These are phyloP conservation scores for Cheilosia grossa DNA, from an alignment of 2,888 invertebrate genomes.

Conservation along the genomic window DNA sequence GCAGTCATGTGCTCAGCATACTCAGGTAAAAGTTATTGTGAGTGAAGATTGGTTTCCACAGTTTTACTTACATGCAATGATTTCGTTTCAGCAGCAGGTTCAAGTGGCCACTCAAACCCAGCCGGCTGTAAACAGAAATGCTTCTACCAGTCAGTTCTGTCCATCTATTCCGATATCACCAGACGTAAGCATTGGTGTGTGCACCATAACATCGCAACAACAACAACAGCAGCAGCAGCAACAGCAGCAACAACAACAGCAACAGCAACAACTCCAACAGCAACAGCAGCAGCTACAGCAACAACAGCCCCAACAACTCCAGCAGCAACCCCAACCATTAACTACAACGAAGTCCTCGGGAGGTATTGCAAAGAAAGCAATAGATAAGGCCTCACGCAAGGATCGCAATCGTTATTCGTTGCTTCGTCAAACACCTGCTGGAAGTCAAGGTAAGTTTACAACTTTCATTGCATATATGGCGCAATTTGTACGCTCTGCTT, in stretches of 20 bases:
- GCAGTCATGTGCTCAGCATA: constrained; percentile 75
- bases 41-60: too few species aligned
- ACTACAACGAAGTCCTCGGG: constrained; percentile 79
- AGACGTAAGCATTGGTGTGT: constrained; percentile 77
- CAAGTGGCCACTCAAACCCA: constrained; percentile 87
- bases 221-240: constrained; percentile 75
- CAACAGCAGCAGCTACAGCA: constrained; percentile 77
- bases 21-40: constrained; percentile 75
- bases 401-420: constrained; percentile 82
- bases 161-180: constrained; percentile 77
- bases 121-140: constrained; percentile 80
- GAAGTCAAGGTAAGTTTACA: constrained; percentile 81
- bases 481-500: too few species aligned
- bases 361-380: constrained; percentile 82
- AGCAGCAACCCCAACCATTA: constrained; percentile 63
- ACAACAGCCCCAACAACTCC: constrained; percentile 73
- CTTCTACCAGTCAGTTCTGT: constrained; percentile 78
- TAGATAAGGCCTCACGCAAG: constrained; percentile 83
- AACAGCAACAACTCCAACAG: constrained; percentile 73
- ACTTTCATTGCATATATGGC: neutral
- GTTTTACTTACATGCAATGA: neutral
- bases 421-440: constrained; percentile 82
- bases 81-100: constrained; percentile 83
- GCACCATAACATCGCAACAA: constrained; percentile 74
- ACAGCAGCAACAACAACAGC: constrained; percentile 75